Conservation (phyloP, 2,113 vertebrate genomes). For the Syngnathus typhle region DNA sequence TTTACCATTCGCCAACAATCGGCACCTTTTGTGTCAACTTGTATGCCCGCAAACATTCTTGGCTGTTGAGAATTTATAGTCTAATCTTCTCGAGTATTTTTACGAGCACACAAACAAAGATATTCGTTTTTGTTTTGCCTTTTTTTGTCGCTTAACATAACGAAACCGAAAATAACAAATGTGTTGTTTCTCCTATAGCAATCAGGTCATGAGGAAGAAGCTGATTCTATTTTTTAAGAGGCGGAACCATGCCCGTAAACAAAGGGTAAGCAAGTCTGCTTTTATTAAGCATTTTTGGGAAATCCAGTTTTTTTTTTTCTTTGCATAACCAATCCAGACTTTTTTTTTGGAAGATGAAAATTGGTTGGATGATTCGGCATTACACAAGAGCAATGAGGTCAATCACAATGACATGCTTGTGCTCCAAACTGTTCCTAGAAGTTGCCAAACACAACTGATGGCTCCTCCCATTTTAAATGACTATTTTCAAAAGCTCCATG, state of each 20-base stretch:
- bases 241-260: constrained; percentile 98
- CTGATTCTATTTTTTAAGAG: constrained; percentile 98
- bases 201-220: constrained; percentile 99
- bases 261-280: constrained; percentile 78
- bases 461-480: too few relatives aligned
- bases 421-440: not conserved
- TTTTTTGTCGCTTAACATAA: too few relatives aligned
- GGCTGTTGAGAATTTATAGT: not conserved
- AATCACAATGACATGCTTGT: not conserved
- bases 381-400: not conserved
- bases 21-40: too few relatives aligned
- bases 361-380: not conserved
- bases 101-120: not conserved
- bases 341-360: not conserved
- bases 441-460: too few relatives aligned
- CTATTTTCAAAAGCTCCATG: too few relatives aligned
- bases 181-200: constrained; percentile 74
- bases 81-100: not conserved
- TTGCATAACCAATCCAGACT: not conserved
- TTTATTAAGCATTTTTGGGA: not conserved
- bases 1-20: too few relatives aligned
- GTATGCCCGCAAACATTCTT: not conserved
- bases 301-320: not conserved
- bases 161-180: not conserved
- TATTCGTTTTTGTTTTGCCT: too few relatives aligned